These are phyloP conservation scores for Actinopyga echinites DNA, from an alignment of 53 echinoderm and acorn worm species.

Conservation along the genomic window DNA sequence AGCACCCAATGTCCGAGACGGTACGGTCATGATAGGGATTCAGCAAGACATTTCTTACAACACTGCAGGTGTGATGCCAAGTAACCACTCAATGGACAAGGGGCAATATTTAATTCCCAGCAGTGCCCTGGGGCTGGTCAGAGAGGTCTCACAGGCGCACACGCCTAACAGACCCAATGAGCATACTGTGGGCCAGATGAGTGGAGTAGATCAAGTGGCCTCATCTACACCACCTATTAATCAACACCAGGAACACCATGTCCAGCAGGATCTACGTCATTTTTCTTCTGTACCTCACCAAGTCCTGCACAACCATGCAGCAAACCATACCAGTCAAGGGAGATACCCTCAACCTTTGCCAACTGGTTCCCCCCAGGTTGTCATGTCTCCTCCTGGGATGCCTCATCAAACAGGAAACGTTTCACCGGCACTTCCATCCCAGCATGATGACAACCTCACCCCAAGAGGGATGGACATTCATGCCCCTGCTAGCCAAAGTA, in stretches of 20 bases:
- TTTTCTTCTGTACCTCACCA: slow-evolving; percentile 1
- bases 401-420: neutral
- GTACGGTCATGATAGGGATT: neutral
- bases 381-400: neutral
- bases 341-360: neutral
- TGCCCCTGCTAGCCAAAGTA: neutral
- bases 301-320: slow-evolving; percentile 4
- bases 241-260: neutral
- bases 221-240: neutral
- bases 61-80: neutral
- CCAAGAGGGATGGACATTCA: neutral
- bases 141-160: neutral
- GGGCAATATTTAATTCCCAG: neutral
- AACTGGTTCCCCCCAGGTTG: neutral
- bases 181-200: neutral
- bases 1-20: neutral
- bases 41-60: slow-evolving; percentile 6
- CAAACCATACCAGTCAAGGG: neutral
- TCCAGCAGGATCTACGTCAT: slow-evolving; percentile 5
- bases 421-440: neutral
- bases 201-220: neutral
- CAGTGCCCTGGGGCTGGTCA: neutral
- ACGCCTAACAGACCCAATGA: neutral
- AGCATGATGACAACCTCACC: slow-evolving; percentile 16
- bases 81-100: neutral